These are phyloP conservation scores for human DNA, from an alignment of 2,113 vertebrate genomes.

Conservation along the genomic window GRCh38 chr18:38000001-38000500, in stretches of 20 bases:
- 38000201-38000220: not conserved
- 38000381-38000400: not conserved
- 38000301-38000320: not conserved
- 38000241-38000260: slow-evolving; percentile 48
- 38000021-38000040: too few relatives aligned
- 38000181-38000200: slow-evolving; percentile 58
- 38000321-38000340: not conserved
- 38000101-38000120: too few relatives aligned
- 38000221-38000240: slow-evolving; percentile 60
- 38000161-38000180: slow-evolving; percentile 65
- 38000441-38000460: not conserved
- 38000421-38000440: slow-evolving; percentile 58
- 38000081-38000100: too few relatives aligned
- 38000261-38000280: not conserved
- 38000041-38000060: too few relatives aligned
- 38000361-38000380: not conserved
- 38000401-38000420: slow-evolving; percentile 1
- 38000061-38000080: too few relatives aligned
- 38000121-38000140: slow-evolving; percentile 54
- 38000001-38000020: too few relatives aligned
- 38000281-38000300: not conserved
- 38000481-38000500: slow-evolving; percentile 81
- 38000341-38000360: not conserved
- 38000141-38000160: slow-evolving; percentile 68
- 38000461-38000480: slow-evolving; percentile 74